phyloP scores from a whole-genome alignment of 2,888 invertebrate species.

The Epirrita christyi region DNA sequence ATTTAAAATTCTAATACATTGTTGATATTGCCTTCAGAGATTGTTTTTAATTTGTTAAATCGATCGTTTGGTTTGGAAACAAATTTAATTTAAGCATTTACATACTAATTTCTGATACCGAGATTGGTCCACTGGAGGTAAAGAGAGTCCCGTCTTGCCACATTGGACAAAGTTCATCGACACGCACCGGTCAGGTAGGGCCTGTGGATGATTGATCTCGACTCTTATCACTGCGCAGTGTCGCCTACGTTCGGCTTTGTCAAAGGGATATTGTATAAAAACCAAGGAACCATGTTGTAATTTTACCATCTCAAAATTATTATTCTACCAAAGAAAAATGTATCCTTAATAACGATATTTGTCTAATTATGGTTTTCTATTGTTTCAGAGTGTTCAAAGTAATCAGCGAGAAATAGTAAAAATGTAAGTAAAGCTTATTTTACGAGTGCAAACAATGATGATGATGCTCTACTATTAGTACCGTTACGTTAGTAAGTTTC shows the following conservation, averaged over 20 bases:
- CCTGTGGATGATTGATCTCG: constrained; percentile 80
- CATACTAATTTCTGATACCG: constrained; percentile 58
- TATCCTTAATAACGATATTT: constrained; percentile 8
- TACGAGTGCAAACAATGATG: no score
- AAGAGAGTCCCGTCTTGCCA: constrained; percentile 74
- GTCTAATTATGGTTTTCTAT: constrained; percentile 18
- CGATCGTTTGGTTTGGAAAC: constrained; percentile 36
- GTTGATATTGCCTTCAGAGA: constrained; percentile 47
- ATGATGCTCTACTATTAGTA: no score
- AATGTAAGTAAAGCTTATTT: constrained; percentile 59
- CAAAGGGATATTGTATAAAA: constrained; percentile 79
- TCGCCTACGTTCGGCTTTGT: constrained; percentile 80
- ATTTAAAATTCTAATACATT: constrained; percentile 62
- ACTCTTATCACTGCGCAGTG: constrained; percentile 78
- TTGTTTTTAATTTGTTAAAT: constrained; percentile 45
- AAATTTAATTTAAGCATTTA: constrained; percentile 51
- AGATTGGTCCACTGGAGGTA: constrained; percentile 61
- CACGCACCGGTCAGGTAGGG: constrained; percentile 75
- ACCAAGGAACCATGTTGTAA: constrained; percentile 65
- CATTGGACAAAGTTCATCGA: constrained; percentile 69
- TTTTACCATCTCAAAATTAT: constrained; percentile 42
- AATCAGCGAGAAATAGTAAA: constrained; percentile 52
- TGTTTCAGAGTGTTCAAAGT: constrained; percentile 71
- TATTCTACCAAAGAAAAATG: constrained; percentile 6
- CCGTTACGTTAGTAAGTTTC: no score